Percentiles rank a stretch among this genome's conserved stretches.
Evolutionary conservation across 2,113 vertebrate genomes (phyloP).

Genomic region (Penelope pileata): DNA sequence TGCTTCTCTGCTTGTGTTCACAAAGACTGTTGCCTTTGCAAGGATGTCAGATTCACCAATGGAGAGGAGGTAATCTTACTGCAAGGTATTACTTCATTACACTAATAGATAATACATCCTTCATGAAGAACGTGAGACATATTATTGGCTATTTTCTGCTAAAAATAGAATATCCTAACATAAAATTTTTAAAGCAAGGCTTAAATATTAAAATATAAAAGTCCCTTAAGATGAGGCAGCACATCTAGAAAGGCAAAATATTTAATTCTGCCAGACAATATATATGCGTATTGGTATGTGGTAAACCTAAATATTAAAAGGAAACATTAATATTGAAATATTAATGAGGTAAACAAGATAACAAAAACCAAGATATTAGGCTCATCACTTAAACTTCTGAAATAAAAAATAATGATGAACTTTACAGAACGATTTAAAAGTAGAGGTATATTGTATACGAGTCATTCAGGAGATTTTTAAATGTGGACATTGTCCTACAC

Average conservation of each 20-base stretch:
- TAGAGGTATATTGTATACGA: not conserved
- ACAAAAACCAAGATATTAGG: not conserved
- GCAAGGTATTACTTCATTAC: slow-evolving; percentile 14
- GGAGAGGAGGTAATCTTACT: slow-evolving; percentile 2
- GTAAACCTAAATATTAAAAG: not conserved
- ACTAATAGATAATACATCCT: slow-evolving; percentile 25
- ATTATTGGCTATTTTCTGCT: slow-evolving; percentile 46
- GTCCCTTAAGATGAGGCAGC: not conserved
- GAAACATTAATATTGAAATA: not conserved
- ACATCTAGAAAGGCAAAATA: not conserved
- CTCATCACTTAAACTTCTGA: not conserved
- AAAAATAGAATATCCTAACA: slow-evolving; percentile 24
- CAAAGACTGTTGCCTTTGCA: not conserved
- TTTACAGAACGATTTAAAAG: not conserved
- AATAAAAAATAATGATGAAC: not conserved
- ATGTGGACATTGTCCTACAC: not conserved
- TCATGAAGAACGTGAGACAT: slow-evolving; percentile 12
- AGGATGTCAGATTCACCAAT: not conserved
- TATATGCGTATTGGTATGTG: not conserved
- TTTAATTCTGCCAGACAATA: not conserved
- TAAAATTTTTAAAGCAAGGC: slow-evolving; percentile 30
- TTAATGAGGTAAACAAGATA: not conserved
- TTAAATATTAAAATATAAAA: slow-evolving; percentile 14
- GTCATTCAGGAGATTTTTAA: not conserved
- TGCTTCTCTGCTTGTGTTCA: not conserved